Percentiles rank a stretch among this genome's conserved stretches.
Evolutionary conservation across 2,113 vertebrate species (phyloP).

Genomic region (Pseudopodoces humilis): DNA sequence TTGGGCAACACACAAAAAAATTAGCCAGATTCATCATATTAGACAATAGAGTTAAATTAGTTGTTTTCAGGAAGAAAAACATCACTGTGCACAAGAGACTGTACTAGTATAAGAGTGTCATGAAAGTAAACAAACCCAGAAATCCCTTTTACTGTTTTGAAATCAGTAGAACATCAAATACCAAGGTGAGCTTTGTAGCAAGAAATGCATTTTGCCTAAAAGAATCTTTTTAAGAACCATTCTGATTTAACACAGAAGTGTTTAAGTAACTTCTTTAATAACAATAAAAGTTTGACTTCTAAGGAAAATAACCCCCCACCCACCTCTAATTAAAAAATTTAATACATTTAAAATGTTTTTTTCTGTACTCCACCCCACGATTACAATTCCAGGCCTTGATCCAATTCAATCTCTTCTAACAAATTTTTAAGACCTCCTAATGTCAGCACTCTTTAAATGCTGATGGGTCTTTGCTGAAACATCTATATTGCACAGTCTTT

Average conservation of each 20-base stretch:
- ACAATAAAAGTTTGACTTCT: neutral
- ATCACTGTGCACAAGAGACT: neutral
- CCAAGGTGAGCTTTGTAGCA: neutral
- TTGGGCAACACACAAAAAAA: neutral
- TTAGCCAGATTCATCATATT: neutral
- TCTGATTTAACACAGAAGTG: neutral
- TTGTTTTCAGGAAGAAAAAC: constrained; percentile 8
- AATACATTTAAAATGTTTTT: no score
- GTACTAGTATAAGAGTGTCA: neutral
- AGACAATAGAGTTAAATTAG: neutral
- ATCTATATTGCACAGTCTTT: neutral
- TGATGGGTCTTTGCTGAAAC: neutral
- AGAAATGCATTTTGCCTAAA: constrained; percentile 4
- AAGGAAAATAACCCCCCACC: neutral
- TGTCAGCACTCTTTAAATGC: neutral
- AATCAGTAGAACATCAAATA: neutral
- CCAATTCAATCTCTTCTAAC: neutral
- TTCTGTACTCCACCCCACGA: accelerated
- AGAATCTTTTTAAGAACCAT: neutral
- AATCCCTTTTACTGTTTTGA: neutral
- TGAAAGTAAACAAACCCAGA: neutral
- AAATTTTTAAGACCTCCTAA: neutral
- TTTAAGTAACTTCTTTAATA: neutral
- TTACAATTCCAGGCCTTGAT: neutral
- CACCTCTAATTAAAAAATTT: neutral